Percentiles rank a stretch among this genome's conserved stretches.
Conservation (phyloP, 2,113 vertebrate genomes). For the Donacobius atricapilla region DNA sequence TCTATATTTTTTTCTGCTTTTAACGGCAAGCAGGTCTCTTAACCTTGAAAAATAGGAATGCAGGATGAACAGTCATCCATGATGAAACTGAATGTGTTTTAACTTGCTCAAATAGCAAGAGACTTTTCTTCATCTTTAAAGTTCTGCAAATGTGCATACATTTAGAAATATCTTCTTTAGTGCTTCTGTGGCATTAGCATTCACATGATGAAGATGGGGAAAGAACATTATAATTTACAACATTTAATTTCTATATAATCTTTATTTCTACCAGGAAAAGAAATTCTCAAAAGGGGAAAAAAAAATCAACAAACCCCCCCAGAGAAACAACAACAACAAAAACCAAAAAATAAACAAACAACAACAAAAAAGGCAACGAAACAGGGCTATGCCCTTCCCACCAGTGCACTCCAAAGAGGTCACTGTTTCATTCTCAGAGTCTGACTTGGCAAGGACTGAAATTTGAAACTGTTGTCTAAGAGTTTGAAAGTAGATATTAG, state of each 20-base stretch:
- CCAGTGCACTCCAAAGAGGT: neutral
- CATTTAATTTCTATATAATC: neutral
- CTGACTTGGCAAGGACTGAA: neutral
- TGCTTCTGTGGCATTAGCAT: neutral
- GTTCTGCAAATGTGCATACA: neutral
- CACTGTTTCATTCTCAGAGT: neutral
- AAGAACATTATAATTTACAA: neutral
- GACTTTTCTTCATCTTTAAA: neutral
- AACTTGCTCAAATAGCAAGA: neutral
- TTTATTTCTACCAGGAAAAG: neutral
- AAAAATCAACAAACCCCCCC: too few species aligned
- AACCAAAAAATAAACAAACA: too few species aligned
- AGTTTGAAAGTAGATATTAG: neutral
- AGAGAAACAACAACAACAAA: too few species aligned
- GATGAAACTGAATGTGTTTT: neutral
- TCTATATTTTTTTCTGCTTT: neutral
- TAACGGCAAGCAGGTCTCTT: neutral
- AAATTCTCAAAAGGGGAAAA: neutral
- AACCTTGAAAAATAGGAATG: neutral
- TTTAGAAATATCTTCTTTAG: neutral
- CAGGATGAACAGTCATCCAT: neutral
- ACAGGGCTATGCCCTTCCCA: neutral
- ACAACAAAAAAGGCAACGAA: neutral
- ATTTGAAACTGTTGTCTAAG: neutral
- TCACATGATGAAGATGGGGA: neutral